Evolutionary conservation across 2,888 invertebrate genomes (phyloP).

Genomic region (Sminthurides aquaticus): DNA sequence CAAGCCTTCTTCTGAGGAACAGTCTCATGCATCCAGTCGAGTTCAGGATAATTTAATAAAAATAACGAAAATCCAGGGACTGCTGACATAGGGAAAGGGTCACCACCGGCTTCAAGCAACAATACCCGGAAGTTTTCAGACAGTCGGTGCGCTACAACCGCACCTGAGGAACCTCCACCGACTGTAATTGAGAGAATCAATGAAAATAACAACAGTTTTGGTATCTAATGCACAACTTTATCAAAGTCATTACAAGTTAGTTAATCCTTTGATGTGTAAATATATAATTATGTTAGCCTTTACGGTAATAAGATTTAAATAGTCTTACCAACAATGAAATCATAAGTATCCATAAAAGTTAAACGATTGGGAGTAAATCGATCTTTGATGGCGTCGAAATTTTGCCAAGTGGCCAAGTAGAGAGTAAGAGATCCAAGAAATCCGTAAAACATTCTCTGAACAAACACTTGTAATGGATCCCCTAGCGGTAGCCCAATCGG

Average conservation of each 20-base stretch:
- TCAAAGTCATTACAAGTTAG: no score
- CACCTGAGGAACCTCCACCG: slow-evolving; percentile 53
- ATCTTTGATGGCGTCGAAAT: slow-evolving; percentile 33
- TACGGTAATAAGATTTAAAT: no score
- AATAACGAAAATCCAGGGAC: slow-evolving; percentile 47
- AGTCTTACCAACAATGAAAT: slow-evolving; percentile 36
- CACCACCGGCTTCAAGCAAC: slow-evolving; percentile 52
- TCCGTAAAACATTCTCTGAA: slow-evolving; percentile 32
- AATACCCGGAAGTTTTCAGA: slow-evolving; percentile 51
- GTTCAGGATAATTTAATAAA: slow-evolving; percentile 47
- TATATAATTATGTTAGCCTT: no score
- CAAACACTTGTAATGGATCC: slow-evolving; percentile 28
- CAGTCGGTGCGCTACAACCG: slow-evolving; percentile 51
- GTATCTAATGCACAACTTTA: no score
- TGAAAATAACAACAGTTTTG: no score
- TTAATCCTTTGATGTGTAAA: no score
- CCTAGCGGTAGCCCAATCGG: neutral
- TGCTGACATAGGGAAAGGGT: slow-evolving; percentile 49
- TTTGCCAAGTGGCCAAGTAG: slow-evolving; percentile 34
- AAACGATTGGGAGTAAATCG: slow-evolving; percentile 19
- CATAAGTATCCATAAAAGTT: slow-evolving; percentile 28
- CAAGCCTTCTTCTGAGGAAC: slow-evolving; percentile 47
- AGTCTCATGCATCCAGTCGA: slow-evolving; percentile 51
- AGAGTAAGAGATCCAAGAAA: slow-evolving; percentile 31
- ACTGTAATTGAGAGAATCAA: slow-evolving; percentile 44